These are phyloP conservation scores for Eupsilia transversa DNA, from an alignment of 2,888 invertebrate species.

Conservation along the genomic window DNA sequence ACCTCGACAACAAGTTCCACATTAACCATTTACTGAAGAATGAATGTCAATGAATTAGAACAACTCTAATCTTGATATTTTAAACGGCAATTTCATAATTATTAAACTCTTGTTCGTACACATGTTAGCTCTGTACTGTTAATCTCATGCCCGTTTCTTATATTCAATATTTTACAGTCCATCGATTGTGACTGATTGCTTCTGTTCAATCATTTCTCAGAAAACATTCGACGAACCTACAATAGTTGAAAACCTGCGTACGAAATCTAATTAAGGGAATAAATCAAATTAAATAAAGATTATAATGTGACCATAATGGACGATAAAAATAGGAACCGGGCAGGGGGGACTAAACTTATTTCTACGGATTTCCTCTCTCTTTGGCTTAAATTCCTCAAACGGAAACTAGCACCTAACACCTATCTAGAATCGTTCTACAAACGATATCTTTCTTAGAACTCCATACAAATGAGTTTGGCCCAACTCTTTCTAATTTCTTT, in stretches of 20 bases:
- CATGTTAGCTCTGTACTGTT: conserved; percentile 9
- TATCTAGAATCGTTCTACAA: not conserved
- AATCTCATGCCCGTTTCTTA: conserved; percentile 34
- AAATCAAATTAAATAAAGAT: not conserved
- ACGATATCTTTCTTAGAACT: not conserved
- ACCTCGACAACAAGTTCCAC: not conserved
- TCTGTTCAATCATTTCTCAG: not conserved
- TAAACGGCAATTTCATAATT: conserved; percentile 40
- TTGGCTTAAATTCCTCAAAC: not conserved
- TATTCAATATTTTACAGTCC: not conserved
- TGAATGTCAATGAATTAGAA: not conserved
- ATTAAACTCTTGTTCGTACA: not conserved
- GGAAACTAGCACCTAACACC: not conserved
- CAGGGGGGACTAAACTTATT: conserved; percentile 20
- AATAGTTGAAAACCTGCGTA: not conserved
- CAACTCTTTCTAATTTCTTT: conserved; percentile 8
- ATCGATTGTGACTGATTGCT: not conserved
- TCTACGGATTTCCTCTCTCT: not conserved
- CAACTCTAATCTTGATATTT: not conserved
- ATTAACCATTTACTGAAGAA: not conserved
- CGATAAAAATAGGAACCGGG: conserved; percentile 16
- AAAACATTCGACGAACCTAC: not conserved
- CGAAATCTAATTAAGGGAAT: not conserved
- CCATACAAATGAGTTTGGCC: conserved; percentile 7
- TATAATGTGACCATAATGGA: not conserved